Evolutionary conservation across 53 echinoderm and acorn worm genomes (phyloP), one percentile per base, ranked within the genome.

Genomic region (Hippasteria phrygiana): DNA sequence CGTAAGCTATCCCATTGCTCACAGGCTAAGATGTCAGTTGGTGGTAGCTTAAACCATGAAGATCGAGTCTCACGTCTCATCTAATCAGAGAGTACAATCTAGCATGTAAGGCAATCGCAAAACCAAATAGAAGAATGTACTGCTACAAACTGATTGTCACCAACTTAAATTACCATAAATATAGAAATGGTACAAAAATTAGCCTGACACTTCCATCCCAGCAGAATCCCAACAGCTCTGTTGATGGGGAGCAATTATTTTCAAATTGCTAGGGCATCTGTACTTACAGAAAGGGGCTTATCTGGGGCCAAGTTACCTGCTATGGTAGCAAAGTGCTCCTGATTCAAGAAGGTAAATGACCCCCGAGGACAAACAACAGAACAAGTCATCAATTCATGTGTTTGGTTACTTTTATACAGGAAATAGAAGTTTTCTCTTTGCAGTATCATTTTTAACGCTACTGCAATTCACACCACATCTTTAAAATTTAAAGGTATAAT

Each of bases 1-100:
- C 91, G 92, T 42, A 97, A 85, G n/a, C 91, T 79, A 67, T 92
- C 90, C 97, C 97, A 97, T 37, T 97, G 95, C 63, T 97, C 97
- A 89, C 97, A 93, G 62, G 95, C 97, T 42, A 97, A 64, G 43
- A 97, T 92, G 86, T 97, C 97, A 6, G 97, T 93, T 36, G 93
- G 97, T n/a, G 97, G 97, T 14, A 97, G 94, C 78, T 93, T 92
- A 35, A 92, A 87, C 11, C 95, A 87, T 6, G 80, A 82, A 35
- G 83, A 88, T 22, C 95, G 87, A 9, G 97, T 95, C 20, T 97
- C 97, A 12, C 78, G 88, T 62, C 97, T 90, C 54, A 91, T 83
- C 92, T 96, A 42, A 72, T 35, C 43, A 69, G 18, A 16, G 34
- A 10, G n/a, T 5, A 38, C n/a, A 71, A 71, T 59, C 26, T 24